A percentile compares a stretch with the other conserved stretches of the same genome.
Evolutionary conservation across 2,888 invertebrate species (phyloP).

Genomic region (Serripes groenlandicus): DNA sequence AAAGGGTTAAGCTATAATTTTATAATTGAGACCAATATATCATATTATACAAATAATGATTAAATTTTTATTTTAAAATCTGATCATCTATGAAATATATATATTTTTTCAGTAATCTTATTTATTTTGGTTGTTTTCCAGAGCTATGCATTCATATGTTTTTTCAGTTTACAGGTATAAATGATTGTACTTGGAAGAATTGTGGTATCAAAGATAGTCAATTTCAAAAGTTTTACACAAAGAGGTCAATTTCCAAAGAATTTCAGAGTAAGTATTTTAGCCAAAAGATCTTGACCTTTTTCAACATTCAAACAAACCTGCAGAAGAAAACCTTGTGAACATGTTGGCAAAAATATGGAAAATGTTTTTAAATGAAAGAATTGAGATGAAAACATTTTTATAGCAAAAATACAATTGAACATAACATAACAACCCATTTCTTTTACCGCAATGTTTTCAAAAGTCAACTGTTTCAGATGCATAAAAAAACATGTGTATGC

Average conservation of each 20-base stretch:
- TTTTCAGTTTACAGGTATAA: not conserved
- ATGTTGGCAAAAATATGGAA: not conserved
- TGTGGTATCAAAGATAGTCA: not conserved
- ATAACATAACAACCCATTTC: not conserved
- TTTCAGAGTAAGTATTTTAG: not conserved
- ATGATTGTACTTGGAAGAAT: not conserved
- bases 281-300: too few species aligned
- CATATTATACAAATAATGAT: too few species aligned
- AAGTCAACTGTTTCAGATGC: not conserved
- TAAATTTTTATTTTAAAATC: too few species aligned
- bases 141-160: not conserved
- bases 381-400: too few species aligned
- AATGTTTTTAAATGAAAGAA: not conserved
- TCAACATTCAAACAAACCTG: not conserved
- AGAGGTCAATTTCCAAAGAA: not conserved
- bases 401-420: too few species aligned
- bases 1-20: too few species aligned
- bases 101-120: too few species aligned
- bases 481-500: not conserved
- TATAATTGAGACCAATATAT: too few species aligned
- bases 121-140: not conserved
- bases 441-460: not conserved
- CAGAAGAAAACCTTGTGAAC: not conserved
- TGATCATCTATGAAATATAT: too few species aligned
- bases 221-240: not conserved